A percentile compares a stretch with the other conserved stretches of the same genome.
Evolutionary conservation across 2,797 vertebrate species (phyloP).

Genomic region (Antrozous pallidus): DNA sequence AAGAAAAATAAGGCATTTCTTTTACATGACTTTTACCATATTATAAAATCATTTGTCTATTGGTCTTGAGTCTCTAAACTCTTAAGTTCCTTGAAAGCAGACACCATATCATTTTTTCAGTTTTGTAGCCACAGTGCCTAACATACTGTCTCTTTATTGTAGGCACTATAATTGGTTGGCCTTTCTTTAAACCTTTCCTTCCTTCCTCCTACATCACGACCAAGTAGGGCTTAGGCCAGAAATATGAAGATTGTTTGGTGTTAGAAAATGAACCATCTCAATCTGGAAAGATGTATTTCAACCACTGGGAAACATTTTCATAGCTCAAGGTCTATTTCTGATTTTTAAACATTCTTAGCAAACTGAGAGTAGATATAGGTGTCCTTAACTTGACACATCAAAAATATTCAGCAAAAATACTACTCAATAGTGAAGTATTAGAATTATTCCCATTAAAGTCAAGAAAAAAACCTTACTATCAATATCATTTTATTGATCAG

Average conservation of each 20-base stretch:
- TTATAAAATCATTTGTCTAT: background rate
- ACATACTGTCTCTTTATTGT: background rate
- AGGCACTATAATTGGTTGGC: background rate
- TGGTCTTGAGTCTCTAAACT: background rate
- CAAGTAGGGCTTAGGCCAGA: background rate
- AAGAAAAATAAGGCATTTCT: background rate
- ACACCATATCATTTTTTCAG: background rate
- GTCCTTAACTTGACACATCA: background rate
- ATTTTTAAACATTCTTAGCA: slow-evolving; percentile 9
- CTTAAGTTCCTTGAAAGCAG: background rate
- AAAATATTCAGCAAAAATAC: background rate
- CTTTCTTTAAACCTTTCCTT: background rate
- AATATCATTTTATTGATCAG: background rate
- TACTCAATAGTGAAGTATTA: background rate
- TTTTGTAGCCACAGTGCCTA: background rate
- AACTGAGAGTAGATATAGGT: background rate
- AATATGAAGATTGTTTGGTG: background rate
- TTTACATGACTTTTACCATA: background rate
- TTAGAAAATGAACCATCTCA: background rate
- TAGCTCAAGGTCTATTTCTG: background rate
- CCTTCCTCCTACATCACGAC: background rate
- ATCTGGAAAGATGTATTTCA: background rate
- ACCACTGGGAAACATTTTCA: background rate
- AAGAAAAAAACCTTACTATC: background rate
- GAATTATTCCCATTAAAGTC: background rate